These are phyloP conservation scores for Sinocyclocheilus grahami DNA, from an alignment of 2,113 vertebrate genomes.

Conservation along the genomic window DNA sequence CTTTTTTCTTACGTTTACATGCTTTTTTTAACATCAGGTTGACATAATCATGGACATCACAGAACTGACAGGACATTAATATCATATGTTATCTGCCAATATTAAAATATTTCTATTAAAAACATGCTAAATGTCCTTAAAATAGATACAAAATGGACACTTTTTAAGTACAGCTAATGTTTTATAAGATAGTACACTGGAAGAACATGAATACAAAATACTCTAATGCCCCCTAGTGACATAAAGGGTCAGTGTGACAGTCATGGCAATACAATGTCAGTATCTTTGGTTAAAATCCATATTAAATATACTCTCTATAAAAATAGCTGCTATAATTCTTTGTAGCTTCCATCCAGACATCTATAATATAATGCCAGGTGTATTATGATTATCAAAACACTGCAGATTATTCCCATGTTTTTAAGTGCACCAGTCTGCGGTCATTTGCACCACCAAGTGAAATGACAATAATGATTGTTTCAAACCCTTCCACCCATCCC, in stretches of 20 bases:
- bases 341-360: not conserved
- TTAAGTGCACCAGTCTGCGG: conserved; percentile 1
- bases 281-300: conserved; percentile 68
- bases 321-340: conserved; percentile 28
- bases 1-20: not conserved
- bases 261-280: conserved; percentile 8
- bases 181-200: not conserved
- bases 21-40: not conserved
- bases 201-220: not conserved
- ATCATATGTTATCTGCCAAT: not conserved
- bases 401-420: conserved; percentile 13
- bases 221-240: conserved; percentile 62
- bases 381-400: conserved; percentile 24
- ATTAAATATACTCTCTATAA: conserved; percentile 38
- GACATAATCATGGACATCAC: not conserved
- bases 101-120: conserved; percentile 2
- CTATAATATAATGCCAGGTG: not conserved
- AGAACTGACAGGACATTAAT: not conserved
- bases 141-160: not conserved
- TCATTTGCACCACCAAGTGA: not conserved
- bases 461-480: not conserved
- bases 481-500: not conserved
- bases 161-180: not conserved
- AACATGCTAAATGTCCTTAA: not conserved
- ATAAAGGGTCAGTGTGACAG: conserved; percentile 26